These are phyloP conservation scores for Erethizon dorsatum DNA, from an alignment of 2,797 vertebrate genomes.

Conservation along the genomic window DNA sequence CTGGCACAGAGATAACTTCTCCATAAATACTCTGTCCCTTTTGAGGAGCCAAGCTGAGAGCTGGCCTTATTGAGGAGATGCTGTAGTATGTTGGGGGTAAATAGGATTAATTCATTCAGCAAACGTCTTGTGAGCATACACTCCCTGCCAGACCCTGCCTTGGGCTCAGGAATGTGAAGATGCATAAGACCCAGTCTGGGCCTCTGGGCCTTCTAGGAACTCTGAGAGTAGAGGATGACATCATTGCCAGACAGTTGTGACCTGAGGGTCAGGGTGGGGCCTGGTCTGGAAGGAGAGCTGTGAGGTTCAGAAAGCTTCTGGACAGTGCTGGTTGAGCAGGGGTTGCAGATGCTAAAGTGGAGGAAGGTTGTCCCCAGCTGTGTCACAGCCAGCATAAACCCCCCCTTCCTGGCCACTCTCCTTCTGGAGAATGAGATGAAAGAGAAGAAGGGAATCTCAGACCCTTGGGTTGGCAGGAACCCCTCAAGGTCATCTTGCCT, in stretches of 20 bases:
- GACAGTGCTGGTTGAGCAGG: not conserved
- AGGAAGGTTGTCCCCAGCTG: not conserved
- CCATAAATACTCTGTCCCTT: not conserved
- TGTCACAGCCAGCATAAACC: fast-evolving
- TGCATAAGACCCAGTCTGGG: not conserved
- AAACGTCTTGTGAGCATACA: not conserved
- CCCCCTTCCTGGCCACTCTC: fast-evolving
- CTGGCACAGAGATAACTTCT: not conserved
- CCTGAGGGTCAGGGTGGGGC: not conserved
- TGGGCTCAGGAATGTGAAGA: not conserved
- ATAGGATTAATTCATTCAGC: not conserved
- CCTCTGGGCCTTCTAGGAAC: not conserved
- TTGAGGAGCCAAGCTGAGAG: not conserved
- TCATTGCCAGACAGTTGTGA: not conserved
- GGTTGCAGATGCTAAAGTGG: not conserved
- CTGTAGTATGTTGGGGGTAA: not conserved
- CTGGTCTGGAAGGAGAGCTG: not conserved
- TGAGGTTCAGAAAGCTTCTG: not conserved
- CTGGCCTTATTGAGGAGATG: not conserved
- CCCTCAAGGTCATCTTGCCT: slow-evolving; percentile 9
- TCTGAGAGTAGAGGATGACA: not conserved
- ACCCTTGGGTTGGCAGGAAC: not conserved
- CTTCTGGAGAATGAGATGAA: not conserved
- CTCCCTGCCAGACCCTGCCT: not conserved
- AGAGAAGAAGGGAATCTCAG: not conserved